Base-by-base conservation (phyloP, 1,140 invertebrate genomes). In the Gonatopus flavifemur region DNA sequence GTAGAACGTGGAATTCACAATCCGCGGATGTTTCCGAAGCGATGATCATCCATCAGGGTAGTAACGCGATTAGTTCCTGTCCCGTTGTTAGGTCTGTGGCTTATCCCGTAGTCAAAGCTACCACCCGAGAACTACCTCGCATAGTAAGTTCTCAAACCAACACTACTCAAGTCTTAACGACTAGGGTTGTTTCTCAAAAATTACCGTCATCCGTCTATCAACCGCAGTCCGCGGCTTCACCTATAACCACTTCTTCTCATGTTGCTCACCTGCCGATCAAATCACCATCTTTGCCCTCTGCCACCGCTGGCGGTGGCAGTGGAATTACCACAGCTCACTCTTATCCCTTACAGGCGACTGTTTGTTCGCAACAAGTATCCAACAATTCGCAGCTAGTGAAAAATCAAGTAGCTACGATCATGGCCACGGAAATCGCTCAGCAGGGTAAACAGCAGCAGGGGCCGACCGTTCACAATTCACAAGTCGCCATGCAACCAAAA, bases 121-220 rank as follows among this genome's bases (percentile, higher is more conserved):
- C 16, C 25, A 59, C 50, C 31, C 58, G 61, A 10, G 25, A 55
- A 7, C 19, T 51, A 2, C 54, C 59, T 19, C 64, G 38, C 49
- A 44, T 50, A 4, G 21, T 32, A 5, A 35, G 54, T 7, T 55
- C 64, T 4, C 64, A 65, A 15, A 67, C 66, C 2, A 70, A 48
- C 19, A 64, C 66, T 18, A 63, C 62, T 1, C 62, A 63, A 25
- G 52, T 59, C 6, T 13, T 64, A 12, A 57, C 62, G 2, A 62
- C 64, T 0, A 55, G 66, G 1, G 66, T 67, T 0, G 55, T 67
- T 12, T 61, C 66, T 12, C 66, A 67, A 16, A 62, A 62, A 8
- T 12, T 53, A n/a, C 43, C 60, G 10, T 51, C 40, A 9, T 35
- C 39, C 10, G 25, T 41, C 7, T 44, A 22, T 10, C 47, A 25